Conservation (phyloP, 2,797 vertebrate genomes). For the Simalia tracyae region DNA sequence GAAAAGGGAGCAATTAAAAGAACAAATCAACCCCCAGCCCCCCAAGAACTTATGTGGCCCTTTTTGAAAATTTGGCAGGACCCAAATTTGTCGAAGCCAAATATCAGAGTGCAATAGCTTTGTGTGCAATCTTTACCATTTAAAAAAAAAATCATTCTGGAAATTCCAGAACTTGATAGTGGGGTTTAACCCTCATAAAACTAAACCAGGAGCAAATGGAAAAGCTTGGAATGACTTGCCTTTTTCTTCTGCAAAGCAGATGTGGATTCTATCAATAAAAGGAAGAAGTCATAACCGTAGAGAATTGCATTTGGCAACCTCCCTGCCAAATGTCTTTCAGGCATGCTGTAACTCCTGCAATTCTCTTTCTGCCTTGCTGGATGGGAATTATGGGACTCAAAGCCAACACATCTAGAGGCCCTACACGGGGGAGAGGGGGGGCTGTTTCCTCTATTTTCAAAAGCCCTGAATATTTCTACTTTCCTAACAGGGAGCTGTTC, state of each 20-base stretch:
- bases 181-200: background rate
- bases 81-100: slow-evolving; percentile 34
- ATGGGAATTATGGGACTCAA: background rate
- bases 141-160: background rate
- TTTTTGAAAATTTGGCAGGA: slow-evolving; percentile 23
- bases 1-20: slow-evolving; percentile 55
- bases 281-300: background rate
- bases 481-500: background rate
- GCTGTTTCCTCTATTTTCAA: background rate
- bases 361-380: background rate
- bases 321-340: background rate
- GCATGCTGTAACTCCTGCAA: background rate
- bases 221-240: no score
- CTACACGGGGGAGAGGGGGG: background rate
- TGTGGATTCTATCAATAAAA: background rate
- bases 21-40: slow-evolving; percentile 30
- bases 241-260: background rate
- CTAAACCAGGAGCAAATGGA: slow-evolving; percentile 1
- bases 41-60: background rate
- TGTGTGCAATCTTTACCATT: background rate
- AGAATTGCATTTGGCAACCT: background rate
- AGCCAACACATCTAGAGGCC: background rate
- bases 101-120: background rate
- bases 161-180: background rate
- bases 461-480: background rate